Evolutionary conservation across 2,888 invertebrate genomes (phyloP).

Genomic region (Corythucha ciliata): DNA sequence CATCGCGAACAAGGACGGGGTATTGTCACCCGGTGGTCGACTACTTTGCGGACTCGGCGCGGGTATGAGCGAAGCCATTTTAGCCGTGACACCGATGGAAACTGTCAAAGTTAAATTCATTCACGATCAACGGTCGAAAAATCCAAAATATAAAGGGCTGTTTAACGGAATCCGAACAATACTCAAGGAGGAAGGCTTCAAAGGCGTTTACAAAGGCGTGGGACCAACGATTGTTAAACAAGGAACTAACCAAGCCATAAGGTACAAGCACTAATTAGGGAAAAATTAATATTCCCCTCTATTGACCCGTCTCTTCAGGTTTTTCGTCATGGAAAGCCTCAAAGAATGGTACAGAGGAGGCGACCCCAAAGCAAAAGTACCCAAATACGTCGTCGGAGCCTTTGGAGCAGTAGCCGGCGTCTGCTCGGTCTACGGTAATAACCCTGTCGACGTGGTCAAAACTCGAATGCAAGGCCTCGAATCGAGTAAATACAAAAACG

Average conservation of each 20-base stretch:
- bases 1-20: constrained; percentile 67
- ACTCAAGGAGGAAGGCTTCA: constrained; percentile 65
- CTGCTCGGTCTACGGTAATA: constrained; percentile 94
- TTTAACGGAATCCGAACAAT: constrained; percentile 87
- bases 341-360: constrained; percentile 85
- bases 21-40: constrained; percentile 62
- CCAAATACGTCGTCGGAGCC: constrained; percentile 71
- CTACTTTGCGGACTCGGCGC: constrained; percentile 91
- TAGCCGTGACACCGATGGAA: constrained; percentile 99
- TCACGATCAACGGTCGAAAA: constrained; percentile 85
- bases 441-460: constrained; percentile 96
- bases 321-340: constrained; percentile 92
- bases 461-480: constrained; percentile 86
- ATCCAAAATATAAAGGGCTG: constrained; percentile 86
- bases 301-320: too few relatives aligned
- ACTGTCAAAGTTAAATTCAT: constrained; percentile 99
- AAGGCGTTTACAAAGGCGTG: constrained; percentile 87
- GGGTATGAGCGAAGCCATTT: constrained; percentile 86
- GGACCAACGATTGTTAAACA: constrained; percentile 95
- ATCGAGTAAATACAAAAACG: constrained; percentile 87
- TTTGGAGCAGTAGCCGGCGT: constrained; percentile 95
- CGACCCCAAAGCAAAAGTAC: constrained; percentile 71
- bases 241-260: constrained; percentile 94
- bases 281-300: too few relatives aligned
- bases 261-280: too few relatives aligned